These are phyloP conservation scores for Anser cygnoides DNA, from an alignment of 2,113 vertebrate species.

Conservation along the genomic window DNA sequence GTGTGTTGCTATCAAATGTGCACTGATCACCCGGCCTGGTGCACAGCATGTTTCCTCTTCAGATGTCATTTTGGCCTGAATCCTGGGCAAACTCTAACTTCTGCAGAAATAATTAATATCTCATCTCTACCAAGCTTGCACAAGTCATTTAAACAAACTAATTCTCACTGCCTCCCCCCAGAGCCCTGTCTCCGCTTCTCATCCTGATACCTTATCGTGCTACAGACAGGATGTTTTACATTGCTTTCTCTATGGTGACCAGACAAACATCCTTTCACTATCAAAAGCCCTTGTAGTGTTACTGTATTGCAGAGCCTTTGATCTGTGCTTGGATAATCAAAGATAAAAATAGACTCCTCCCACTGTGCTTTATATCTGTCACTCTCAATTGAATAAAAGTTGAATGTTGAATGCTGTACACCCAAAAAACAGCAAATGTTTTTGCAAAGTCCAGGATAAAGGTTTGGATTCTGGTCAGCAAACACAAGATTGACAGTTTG, in stretches of 20 bases:
- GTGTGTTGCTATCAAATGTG: neutral
- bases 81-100: constrained; percentile 15
- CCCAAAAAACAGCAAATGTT: neutral
- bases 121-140: constrained; percentile 23
- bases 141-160: constrained; percentile 48
- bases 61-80: constrained; percentile 29
- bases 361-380: neutral
- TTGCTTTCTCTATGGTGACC: constrained; percentile 56
- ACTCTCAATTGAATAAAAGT: neutral
- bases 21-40: neutral
- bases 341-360: constrained; percentile 43
- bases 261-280: constrained; percentile 59
- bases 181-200: neutral
- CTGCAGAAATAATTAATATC: constrained; percentile 64
- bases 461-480: neutral
- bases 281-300: constrained; percentile 50
- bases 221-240: constrained; percentile 39
- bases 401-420: neutral
- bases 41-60: constrained; percentile 61
- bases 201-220: constrained; percentile 50
- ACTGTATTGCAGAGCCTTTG: constrained; percentile 54
- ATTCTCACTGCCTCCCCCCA: constrained; percentile 26
- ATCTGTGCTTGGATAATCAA: constrained; percentile 61
- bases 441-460: neutral
- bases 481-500: neutral